A percentile compares a stretch with the other conserved stretches of the same genome.
Evolutionary conservation across 2,797 vertebrate species (phyloP).

Genomic region (Pangasius krempfi): DNA sequence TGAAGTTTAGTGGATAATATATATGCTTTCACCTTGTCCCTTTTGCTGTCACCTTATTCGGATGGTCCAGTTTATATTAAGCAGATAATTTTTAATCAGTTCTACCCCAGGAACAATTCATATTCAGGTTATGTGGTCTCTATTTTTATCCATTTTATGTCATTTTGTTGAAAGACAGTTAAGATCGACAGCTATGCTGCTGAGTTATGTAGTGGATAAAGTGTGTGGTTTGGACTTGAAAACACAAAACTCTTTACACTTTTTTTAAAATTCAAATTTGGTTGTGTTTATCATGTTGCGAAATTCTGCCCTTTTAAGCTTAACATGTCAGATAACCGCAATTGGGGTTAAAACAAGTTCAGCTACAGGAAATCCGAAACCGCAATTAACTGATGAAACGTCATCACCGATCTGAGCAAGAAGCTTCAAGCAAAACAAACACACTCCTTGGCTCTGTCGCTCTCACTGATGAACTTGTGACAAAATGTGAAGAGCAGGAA

Average conservation of each 20-base stretch:
- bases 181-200: neutral
- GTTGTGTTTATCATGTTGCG: conserved; percentile 31
- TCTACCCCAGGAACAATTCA: neutral
- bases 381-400: conserved; percentile 25
- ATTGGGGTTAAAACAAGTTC: conserved; percentile 38
- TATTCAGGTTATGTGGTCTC: neutral
- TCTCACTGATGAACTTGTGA: neutral
- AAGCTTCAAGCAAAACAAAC: conserved; percentile 26
- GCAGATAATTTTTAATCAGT: neutral
- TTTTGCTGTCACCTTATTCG: neutral
- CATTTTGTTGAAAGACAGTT: neutral
- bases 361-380: conserved; percentile 27
- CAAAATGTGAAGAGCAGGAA: neutral
- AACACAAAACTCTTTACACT: neutral
- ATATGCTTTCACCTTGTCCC: neutral
- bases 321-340: conserved; percentile 20
- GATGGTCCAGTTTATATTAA: neutral
- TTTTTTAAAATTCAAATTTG: neutral
- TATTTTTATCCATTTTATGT: neutral
- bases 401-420: neutral
- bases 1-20: neutral
- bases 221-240: neutral
- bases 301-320: conserved; percentile 26
- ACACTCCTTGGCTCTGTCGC: neutral
- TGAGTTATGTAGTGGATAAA: neutral